phyloP scores from a whole-genome alignment of 2,113 vertebrate species.

The Rhinogobius similis region DNA sequence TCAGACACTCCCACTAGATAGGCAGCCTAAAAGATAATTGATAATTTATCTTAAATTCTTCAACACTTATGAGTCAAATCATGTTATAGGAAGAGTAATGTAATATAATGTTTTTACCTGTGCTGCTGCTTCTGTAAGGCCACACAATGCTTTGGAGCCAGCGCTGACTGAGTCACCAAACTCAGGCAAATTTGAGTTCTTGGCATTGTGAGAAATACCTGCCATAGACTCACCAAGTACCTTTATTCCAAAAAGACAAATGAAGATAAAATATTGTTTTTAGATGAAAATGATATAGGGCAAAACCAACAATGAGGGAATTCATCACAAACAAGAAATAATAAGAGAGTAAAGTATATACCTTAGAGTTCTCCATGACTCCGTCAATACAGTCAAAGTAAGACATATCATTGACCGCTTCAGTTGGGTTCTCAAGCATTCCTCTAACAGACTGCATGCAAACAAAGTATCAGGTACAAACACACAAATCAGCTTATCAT shows the following conservation, averaged over 20 bases:
- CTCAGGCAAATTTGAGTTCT: constrained; percentile 93
- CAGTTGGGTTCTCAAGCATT: constrained; percentile 93
- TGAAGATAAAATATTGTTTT: neutral
- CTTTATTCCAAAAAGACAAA: constrained; percentile 62
- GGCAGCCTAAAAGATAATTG: constrained; percentile 79
- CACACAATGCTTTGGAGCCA: constrained; percentile 94
- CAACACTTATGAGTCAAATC: neutral
- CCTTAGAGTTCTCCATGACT: constrained; percentile 99
- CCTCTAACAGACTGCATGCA: constrained; percentile 86
- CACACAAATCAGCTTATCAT: neutral
- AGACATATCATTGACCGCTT: constrained; percentile 90
- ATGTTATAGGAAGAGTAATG: neutral
- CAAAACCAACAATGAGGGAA: neutral
- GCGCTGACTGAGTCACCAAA: constrained; percentile 91
- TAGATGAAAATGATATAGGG: neutral
- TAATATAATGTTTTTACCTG: constrained; percentile 79
- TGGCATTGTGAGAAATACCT: constrained; percentile 96
- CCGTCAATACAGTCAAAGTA: constrained; percentile 99
- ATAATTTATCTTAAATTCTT: neutral
- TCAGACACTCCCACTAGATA: constrained; percentile 94
- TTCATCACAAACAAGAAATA: no score
- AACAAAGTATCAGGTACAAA: constrained; percentile 1
- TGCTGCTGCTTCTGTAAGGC: constrained; percentile 92
- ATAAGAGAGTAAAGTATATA: constrained; percentile 38
- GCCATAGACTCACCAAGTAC: constrained; percentile 97